Conservation (phyloP, 2,797 vertebrate genomes). For the Tachyglossus aculeatus region DNA sequence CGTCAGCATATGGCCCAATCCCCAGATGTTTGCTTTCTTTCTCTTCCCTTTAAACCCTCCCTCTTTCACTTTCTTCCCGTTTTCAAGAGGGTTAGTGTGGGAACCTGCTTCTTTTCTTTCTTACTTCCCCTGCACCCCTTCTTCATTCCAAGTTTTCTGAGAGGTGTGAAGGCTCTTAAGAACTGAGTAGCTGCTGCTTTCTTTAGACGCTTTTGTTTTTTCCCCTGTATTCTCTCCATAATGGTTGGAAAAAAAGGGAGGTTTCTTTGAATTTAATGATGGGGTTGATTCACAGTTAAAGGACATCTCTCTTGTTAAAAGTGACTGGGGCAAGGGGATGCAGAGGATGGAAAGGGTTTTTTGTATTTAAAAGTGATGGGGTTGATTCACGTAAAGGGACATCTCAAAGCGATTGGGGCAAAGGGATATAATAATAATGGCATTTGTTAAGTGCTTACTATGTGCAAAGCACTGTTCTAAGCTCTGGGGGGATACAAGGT, state of each 20-base stretch:
- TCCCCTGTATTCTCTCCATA: neutral
- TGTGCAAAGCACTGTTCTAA: no score
- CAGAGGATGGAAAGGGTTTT: neutral
- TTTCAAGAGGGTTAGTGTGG: conserved; percentile 43
- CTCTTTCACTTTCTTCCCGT: conserved; percentile 46
- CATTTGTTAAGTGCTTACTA: no score
- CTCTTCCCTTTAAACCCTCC: conserved; percentile 36
- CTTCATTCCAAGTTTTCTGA: neutral
- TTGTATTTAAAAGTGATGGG: no score
- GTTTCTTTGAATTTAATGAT: neutral
- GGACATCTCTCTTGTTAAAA: neutral
- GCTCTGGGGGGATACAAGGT: no score
- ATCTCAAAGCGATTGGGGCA: no score
- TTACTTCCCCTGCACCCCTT: neutral
- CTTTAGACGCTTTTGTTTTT: conserved; percentile 49
- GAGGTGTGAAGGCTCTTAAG: no score
- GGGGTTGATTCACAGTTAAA: neutral
- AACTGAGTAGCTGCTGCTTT: conserved; percentile 1
- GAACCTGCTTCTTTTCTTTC: neutral
- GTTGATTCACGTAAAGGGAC: no score
- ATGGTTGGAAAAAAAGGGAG: neutral
- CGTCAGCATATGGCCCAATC: conserved; percentile 94
- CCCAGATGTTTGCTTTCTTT: conserved; percentile 83
- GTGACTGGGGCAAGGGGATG: neutral
- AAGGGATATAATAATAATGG: no score